These are phyloP conservation scores for Suricata suricatta DNA, from an alignment of 2,113 vertebrate species.

Conservation along the genomic window DNA sequence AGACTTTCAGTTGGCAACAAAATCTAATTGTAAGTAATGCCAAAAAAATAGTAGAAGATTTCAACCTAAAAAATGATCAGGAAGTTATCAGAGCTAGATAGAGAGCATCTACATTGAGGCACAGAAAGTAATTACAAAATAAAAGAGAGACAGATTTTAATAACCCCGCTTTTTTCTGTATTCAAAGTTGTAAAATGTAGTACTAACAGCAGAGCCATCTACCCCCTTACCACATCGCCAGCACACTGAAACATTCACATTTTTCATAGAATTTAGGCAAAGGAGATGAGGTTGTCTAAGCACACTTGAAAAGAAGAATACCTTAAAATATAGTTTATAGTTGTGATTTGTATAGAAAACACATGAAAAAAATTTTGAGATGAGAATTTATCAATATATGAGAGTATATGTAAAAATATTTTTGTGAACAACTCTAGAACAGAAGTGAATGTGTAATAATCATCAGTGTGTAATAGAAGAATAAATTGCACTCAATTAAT, in stretches of 20 bases:
- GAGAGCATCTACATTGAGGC: neutral
- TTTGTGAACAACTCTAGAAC: neutral
- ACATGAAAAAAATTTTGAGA: neutral
- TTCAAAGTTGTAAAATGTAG: neutral
- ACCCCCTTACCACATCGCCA: rapidly evolving
- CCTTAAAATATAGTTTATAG: neutral
- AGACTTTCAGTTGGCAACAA: neutral
- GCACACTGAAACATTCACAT: rapidly evolving
- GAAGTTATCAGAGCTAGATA: neutral
- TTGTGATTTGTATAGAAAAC: neutral
- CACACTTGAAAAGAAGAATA: neutral
- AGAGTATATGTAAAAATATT: neutral
- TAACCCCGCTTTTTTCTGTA: neutral
- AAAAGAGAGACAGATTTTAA: neutral
- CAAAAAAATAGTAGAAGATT: neutral
- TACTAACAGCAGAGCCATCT: neutral
- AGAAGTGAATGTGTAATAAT: neutral
- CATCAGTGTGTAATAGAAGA: neutral
- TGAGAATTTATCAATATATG: neutral
- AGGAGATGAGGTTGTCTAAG: neutral
- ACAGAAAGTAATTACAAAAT: neutral
- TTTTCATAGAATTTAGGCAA: neutral
- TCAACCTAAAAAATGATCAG: neutral
- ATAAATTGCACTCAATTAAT: neutral
- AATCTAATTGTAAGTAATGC: neutral